Percentiles rank a stretch among this genome's conserved stretches.
Conservation (phyloP, 2,797 vertebrate genomes). For the Lithobates pipiens region DNA sequence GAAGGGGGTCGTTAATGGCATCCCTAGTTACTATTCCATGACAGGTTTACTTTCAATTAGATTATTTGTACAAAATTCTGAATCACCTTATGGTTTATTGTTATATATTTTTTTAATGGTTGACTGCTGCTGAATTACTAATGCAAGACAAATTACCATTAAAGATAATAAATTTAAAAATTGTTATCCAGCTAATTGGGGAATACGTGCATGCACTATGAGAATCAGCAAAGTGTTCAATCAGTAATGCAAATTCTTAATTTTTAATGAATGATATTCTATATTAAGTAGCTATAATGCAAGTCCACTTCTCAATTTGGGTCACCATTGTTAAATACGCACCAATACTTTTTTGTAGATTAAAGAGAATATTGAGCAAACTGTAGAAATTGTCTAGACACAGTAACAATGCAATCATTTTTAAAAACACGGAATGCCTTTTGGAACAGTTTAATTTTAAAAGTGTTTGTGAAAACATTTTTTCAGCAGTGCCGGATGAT, state of each 20-base stretch:
- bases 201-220: slow-evolving; percentile 14
- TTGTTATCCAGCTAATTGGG: slow-evolving; percentile 20
- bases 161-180: slow-evolving; percentile 22
- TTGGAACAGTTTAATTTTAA: too few relatives aligned
- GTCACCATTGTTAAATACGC: not conserved
- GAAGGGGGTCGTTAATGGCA: too few relatives aligned
- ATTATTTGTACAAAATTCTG: not conserved
- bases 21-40: not conserved
- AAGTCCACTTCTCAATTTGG: not conserved
- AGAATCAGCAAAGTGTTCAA: slow-evolving; percentile 25
- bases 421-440: too few relatives aligned
- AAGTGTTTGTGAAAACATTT: too few relatives aligned
- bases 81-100: not conserved
- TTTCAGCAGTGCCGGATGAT: too few relatives aligned
- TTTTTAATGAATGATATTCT: slow-evolving; percentile 21
- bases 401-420: too few relatives aligned
- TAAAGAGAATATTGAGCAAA: not conserved
- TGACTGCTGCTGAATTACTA: slow-evolving; percentile 29
- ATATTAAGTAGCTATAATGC: slow-evolving; percentile 5
- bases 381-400: not conserved
- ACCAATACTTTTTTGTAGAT: not conserved
- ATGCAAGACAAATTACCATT: slow-evolving; percentile 27
- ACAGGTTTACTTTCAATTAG: not conserved
- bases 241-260: slow-evolving; percentile 27
- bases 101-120: not conserved